Evolutionary conservation across 2,113 vertebrate species (phyloP), one percentile per base, ranked within the genome.

Genomic region (Cercopithecus mona): DNA sequence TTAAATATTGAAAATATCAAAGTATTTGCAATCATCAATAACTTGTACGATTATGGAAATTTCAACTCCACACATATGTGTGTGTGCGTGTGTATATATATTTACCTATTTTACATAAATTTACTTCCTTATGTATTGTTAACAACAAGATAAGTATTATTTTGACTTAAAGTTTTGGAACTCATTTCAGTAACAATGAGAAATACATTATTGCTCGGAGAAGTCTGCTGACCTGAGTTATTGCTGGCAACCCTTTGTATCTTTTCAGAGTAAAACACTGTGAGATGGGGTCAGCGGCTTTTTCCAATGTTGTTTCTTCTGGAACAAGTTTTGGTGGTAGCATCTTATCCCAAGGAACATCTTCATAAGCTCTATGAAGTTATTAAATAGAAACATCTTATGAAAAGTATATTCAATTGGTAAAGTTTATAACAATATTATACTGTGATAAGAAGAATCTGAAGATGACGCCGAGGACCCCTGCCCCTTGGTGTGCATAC

Each of bases 181-280:
- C 81, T 35, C 10, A 20, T 64, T 82, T 88, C 10, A 83, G 73
- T 76, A 43, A 55, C 96, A 95, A 88, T 32, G 43, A 38, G 25
- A 68, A 85, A 85, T 30, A 30, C 43, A 0, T 0, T 13, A 3
- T 10, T 38, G 12, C 0, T 43, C 3, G 0, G 85, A 92, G 84
- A 38, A 38, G 0, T 48, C 87, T 80, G 85, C 98, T 97, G 89
- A 99, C 99, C 98, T 99, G 99, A 87, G 98, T 99, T 88, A 98
- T 93, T 86, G 99, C 98, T 82, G 98, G 94, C 30, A 22, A 13
- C 20, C 78, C 84, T 50, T 98, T 89, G 27, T 99, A 99, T 98
- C 98, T 98, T 40, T 91, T 98, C 45, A 97, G 22, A 25, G 98
- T 98, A 73, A 98, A 98, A 80, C 76, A 66, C 75, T 98, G 97